Evolutionary conservation across 2,113 vertebrate species (phyloP), one percentile per base, ranked within the genome.

Genomic region (Calypte anna): DNA sequence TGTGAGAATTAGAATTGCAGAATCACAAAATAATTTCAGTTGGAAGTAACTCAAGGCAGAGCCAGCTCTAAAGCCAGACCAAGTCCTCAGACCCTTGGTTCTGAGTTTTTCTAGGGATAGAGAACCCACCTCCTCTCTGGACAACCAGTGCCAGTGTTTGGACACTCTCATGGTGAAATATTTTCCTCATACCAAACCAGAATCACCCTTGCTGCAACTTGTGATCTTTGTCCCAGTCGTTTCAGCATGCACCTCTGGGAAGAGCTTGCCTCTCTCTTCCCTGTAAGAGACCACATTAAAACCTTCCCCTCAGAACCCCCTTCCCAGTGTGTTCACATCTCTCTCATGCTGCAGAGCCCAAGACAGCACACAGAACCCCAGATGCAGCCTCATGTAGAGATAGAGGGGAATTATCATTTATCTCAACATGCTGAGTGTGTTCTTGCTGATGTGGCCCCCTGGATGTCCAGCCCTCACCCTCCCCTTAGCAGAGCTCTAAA

Each of bases 391-490:
- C 18, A 21, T 16, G 5, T n/a, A 63, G 8, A 2, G 24, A 9
- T 12, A 28, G 30, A 79, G 8, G 13, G 11, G 38, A 80, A 46
- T 79, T 59, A 15, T 23, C 5, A 54, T 89, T 73, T 89, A 38
- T 14, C 31, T 80, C 1, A 0, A 3, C 0, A 1, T 58, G 21
- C 11, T 51, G 43, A 1, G 1, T n/a, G 14, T 2, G 8, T 5
- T 44, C 4, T 31, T 57, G 36, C 58, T 82, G 27, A 70, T 16
- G n/a, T 62, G 61, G 43, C 16, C n/a, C 38, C 53, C 31, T 0
- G 1, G 14, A n/a, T 54, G 46, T 46, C 48, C 86, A 75, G 43
- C 27, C 62, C 16, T 67, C 38, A 67, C 12, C 12, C 23, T 20
- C 2, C 6, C 11, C 51, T 90, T 54, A 61, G 24, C 36, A 74